Evolutionary conservation across 1,140 invertebrate species (phyloP).

Genomic region (Maniola jurtina): DNA sequence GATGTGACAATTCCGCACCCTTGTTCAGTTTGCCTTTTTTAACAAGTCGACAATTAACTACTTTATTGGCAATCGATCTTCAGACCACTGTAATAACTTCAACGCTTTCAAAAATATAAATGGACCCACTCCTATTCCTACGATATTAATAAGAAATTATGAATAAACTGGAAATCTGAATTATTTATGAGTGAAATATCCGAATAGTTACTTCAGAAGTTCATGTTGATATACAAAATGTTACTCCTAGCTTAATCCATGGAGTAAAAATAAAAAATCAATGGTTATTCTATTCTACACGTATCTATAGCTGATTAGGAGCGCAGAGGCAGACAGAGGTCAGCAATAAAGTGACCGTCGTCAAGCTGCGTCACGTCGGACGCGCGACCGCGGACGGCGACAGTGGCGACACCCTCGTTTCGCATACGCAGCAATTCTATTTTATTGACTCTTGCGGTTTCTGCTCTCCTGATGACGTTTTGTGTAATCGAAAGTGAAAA

Average conservation of each 20-base stretch:
- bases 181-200: too few relatives aligned
- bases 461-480: conserved; percentile 60
- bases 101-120: too few relatives aligned
- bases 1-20: conserved; percentile 68
- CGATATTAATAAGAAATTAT: too few relatives aligned
- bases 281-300: background rate
- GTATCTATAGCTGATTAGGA: conserved; percentile 59
- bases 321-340: conserved; percentile 66
- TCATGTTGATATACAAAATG: background rate
- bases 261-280: background rate
- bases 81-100: background rate
- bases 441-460: conserved; percentile 75
- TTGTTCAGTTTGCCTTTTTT: conserved; percentile 54
- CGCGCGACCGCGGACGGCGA: conserved; percentile 57
- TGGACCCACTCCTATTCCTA: too few relatives aligned
- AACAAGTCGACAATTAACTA: conserved; percentile 31
- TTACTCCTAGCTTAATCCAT: background rate
- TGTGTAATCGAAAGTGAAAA: conserved; percentile 65
- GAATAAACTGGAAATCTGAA: too few relatives aligned
- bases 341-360: conserved; percentile 76
- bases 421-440: conserved; percentile 48
- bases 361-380: conserved; percentile 69
- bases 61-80: conserved; percentile 3
- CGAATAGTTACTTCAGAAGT: too few relatives aligned
- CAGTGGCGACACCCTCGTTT: conserved; percentile 57